phyloP scores from a whole-genome alignment of 1,140 invertebrate genomes.

The Drosophila equinoxialis region DNA sequence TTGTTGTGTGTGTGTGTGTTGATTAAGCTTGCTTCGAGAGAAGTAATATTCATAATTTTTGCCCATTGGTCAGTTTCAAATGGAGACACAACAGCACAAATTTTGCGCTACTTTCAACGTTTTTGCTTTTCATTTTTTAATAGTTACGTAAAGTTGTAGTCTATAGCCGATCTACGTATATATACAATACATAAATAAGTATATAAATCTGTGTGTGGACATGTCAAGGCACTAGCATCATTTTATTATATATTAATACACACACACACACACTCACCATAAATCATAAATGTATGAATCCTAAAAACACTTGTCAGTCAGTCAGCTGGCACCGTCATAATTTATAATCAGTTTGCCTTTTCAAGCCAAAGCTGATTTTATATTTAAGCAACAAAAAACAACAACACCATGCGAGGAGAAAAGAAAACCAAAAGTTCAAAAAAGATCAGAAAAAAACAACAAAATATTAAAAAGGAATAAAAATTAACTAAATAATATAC shows the following conservation, averaged over 20 bases:
- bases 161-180: conserved; percentile 43
- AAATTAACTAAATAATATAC: conserved; percentile 29
- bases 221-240: conserved; percentile 59
- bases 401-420: conserved; percentile 6
- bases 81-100: conserved; percentile 14
- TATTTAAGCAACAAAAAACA: conserved; percentile 21
- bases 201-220: conserved; percentile 34
- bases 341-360: conserved; percentile 78
- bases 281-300: conserved; percentile 76
- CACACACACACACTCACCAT: conserved; percentile 48
- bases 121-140: conserved; percentile 7
- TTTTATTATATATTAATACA: conserved; percentile 46
- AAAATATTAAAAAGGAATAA: conserved; percentile 31
- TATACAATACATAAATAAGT: background rate
- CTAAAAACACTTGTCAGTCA: conserved; percentile 73
- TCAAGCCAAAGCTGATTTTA: conserved; percentile 48
- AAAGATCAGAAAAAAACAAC: conserved; percentile 16
- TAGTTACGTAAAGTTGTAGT: conserved; percentile 30
- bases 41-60: conserved; percentile 18
- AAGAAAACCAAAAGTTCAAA: background rate
- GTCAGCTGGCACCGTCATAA: conserved; percentile 74
- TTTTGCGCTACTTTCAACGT: conserved; percentile 46
- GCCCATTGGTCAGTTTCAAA: conserved; percentile 14
- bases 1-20: conserved; percentile 34
- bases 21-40: conserved; percentile 54